Evolutionary conservation across 1,140 invertebrate genomes (phyloP).

Genomic region (Latrodectus geometricus): DNA sequence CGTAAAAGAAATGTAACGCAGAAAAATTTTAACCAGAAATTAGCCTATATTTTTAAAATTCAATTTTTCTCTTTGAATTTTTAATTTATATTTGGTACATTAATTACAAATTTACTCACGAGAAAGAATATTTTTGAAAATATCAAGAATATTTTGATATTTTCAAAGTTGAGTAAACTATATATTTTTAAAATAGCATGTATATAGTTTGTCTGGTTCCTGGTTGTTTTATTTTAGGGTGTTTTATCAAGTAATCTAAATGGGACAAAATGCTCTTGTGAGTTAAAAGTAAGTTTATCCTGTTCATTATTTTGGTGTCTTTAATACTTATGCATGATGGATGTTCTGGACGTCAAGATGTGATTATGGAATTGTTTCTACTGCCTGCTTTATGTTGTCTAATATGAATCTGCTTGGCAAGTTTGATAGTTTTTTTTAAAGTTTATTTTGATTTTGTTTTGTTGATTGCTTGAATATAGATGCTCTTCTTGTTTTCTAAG

Average conservation of each 20-base stretch:
- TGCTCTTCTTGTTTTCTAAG: too few species aligned
- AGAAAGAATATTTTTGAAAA: neutral
- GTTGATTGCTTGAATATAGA: too few species aligned
- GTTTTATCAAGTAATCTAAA: constrained; percentile 56
- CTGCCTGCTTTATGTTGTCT: too few species aligned
- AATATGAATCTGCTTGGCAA: too few species aligned
- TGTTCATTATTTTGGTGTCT: constrained; percentile 22
- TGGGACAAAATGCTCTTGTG: constrained; percentile 53
- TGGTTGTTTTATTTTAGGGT: constrained; percentile 48
- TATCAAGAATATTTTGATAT: neutral
- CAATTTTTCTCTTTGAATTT: neutral
- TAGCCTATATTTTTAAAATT: neutral
- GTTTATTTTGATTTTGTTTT: too few species aligned
- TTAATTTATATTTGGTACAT: neutral
- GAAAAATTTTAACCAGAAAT: too few species aligned
- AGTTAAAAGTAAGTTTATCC: constrained; percentile 57
- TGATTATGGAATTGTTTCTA: too few species aligned
- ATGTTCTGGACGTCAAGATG: too few species aligned
- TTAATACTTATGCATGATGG: too few species aligned
- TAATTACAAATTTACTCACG: neutral
- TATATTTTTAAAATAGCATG: neutral
- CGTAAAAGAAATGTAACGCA: too few species aligned
- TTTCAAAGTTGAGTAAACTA: neutral
- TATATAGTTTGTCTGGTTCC: constrained; percentile 44
- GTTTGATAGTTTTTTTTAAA: too few species aligned